Evolutionary conservation across 2,888 invertebrate species (phyloP).

Genomic region (Caenorhabditis imperialis): DNA sequence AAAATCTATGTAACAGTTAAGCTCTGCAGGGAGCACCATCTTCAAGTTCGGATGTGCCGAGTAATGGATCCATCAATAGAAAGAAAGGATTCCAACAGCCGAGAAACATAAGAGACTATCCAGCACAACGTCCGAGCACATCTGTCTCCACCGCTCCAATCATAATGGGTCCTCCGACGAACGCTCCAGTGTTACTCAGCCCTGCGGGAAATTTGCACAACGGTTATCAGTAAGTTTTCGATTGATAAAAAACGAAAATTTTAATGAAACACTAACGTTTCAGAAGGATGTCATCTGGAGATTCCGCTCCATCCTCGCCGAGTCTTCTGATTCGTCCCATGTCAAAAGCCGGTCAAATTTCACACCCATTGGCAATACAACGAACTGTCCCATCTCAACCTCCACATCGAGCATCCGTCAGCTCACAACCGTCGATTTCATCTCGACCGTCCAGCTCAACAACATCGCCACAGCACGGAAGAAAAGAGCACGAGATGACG

Average conservation of each 20-base stretch:
- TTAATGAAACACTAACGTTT: not conserved
- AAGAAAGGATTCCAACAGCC: constrained; percentile 3
- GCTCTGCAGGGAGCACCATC: not conserved
- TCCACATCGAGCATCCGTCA: not conserved
- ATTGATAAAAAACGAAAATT: not conserved
- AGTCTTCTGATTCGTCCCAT: not conserved
- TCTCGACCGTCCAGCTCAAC: constrained; percentile 11
- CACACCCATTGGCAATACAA: constrained; percentile 8
- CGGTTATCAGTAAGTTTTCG: constrained; percentile 40
- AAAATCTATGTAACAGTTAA: not conserved
- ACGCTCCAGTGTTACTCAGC: constrained; percentile 33
- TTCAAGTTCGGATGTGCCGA: constrained; percentile 1
- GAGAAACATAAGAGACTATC: not conserved
- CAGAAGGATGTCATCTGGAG: constrained; percentile 35
- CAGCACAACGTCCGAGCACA: constrained; percentile 6
- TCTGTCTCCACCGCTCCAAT: not conserved
- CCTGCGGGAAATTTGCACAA: constrained; percentile 49
- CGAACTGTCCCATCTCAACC: constrained; percentile 1
- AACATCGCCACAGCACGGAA: constrained; percentile 16
- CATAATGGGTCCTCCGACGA: constrained; percentile 49
- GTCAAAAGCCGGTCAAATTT: not conserved
- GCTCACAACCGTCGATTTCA: not conserved
- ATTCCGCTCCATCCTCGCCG: constrained; percentile 26
- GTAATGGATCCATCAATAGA: constrained; percentile 12
- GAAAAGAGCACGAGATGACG: constrained; percentile 40